Percentiles rank a stretch among this genome's conserved stretches.
These are phyloP conservation scores for Pollachius pollachius DNA, from an alignment of 2,113 vertebrate genomes.

Conservation along the genomic window DNA sequence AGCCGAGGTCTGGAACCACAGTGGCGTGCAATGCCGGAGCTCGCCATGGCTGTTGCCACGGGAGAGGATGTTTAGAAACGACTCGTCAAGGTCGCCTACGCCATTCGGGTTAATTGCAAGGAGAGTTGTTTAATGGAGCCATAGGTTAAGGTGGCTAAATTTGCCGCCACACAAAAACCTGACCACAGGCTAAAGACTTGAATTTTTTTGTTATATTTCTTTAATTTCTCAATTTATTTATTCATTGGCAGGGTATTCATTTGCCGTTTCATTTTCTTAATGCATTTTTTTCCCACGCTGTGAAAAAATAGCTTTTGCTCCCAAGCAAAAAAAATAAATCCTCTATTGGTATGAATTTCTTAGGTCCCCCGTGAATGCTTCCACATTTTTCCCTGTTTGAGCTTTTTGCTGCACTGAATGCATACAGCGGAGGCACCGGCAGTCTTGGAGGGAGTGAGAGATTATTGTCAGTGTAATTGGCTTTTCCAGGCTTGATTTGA, in stretches of 20 bases:
- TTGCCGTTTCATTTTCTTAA: background rate
- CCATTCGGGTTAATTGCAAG: conserved; percentile 33
- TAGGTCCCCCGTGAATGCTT: conserved; percentile 10
- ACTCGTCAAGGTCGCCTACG: conserved; percentile 7
- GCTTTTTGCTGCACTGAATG: conserved; percentile 57
- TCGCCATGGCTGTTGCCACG: conserved; percentile 23
- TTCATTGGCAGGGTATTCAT: too few relatives aligned
- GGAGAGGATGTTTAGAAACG: conserved; percentile 28
- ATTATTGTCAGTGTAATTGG: conserved; percentile 76
- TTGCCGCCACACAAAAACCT: conserved; percentile 8
- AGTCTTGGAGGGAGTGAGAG: conserved; percentile 56
- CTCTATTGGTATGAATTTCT: conserved; percentile 25
- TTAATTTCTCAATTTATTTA: background rate
- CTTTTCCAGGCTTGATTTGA: conserved; percentile 70
- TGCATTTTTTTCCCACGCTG: too few relatives aligned
- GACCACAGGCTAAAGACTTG: conserved; percentile 6
- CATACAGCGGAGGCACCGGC: conserved; percentile 53
- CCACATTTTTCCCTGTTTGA: conserved; percentile 28
- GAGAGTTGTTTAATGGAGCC: conserved; percentile 24
- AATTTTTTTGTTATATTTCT: background rate
- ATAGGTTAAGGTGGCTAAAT: conserved; percentile 22
- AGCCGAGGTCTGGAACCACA: background rate
- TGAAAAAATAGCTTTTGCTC: too few relatives aligned
- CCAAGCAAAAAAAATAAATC: background rate
- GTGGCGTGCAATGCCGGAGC: conserved; percentile 3